Evolutionary conservation across 2,113 vertebrate species (phyloP).

Genomic region (Phasianus colchicus): DNA sequence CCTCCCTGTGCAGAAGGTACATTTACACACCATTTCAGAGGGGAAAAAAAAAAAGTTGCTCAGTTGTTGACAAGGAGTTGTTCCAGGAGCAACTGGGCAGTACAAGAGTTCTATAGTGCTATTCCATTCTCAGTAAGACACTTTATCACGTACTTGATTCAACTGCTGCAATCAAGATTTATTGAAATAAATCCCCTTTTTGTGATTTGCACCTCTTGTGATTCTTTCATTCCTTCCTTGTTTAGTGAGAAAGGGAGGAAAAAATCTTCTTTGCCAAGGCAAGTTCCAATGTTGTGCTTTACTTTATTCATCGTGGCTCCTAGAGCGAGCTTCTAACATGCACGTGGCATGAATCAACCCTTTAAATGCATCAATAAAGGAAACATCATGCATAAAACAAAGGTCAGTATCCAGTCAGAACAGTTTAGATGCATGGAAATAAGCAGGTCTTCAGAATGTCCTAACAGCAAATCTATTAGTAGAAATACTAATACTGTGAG

Average conservation of each 20-base stretch:
- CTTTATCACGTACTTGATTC: not conserved
- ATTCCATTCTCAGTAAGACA: not conserved
- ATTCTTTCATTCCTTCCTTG: not conserved
- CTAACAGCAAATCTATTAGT: not conserved
- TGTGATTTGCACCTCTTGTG: not conserved
- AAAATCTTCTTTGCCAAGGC: not conserved
- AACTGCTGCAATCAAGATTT: not conserved
- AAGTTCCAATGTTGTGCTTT: not conserved
- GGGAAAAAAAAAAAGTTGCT: not conserved
- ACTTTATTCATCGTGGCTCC: not conserved
- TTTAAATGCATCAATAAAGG: not conserved
- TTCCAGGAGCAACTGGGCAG: not conserved
- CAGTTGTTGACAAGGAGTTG: not conserved
- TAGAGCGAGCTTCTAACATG: not conserved
- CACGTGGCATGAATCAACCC: not conserved
- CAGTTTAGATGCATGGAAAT: not conserved
- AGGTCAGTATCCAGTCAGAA: not conserved
- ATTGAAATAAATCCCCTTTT: not conserved
- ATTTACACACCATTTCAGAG: not conserved
- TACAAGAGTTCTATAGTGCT: not conserved
- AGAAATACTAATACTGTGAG: not conserved
- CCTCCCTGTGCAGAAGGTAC: not conserved
- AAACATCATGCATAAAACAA: not conserved
- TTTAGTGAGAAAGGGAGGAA: not conserved
- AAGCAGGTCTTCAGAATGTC: not conserved